Conservation (phyloP, 2,888 invertebrate genomes). For the Tachystola acroxantha region DNA sequence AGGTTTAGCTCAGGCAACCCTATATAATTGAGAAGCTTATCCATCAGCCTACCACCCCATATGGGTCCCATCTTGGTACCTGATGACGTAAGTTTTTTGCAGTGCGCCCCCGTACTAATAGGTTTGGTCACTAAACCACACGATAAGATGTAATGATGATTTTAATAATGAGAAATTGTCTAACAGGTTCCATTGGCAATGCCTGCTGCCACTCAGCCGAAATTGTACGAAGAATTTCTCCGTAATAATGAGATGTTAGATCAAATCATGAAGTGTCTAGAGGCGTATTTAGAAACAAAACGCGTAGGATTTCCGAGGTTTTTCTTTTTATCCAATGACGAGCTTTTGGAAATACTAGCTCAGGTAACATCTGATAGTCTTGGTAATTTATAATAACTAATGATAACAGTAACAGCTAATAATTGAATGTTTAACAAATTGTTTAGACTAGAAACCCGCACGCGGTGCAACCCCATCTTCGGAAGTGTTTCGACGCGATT, state of each 20-base stretch:
- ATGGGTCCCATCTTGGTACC: too few species aligned
- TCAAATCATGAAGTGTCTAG: constrained; percentile 93
- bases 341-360: constrained; percentile 92
- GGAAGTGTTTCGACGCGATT: constrained; percentile 94
- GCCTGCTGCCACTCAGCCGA: constrained; percentile 86
- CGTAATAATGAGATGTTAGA: constrained; percentile 89
- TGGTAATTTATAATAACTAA: too few species aligned
- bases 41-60: too few species aligned
- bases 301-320: constrained; percentile 92
- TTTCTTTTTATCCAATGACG: constrained; percentile 94
- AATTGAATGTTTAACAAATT: too few species aligned
- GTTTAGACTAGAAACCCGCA: constrained; percentile 89
- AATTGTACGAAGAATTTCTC: constrained; percentile 82
- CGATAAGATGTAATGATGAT: too few species aligned
- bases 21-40: too few species aligned
- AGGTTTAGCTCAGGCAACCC: too few species aligned
- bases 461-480: constrained; percentile 92
- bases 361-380: constrained; percentile 80
- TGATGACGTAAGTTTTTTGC: too few species aligned
- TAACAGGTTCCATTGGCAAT: constrained; percentile 85
- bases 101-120: too few species aligned
- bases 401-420: too few species aligned
- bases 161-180: too few species aligned
- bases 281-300: constrained; percentile 93
- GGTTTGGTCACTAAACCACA: too few species aligned